Conservation (phyloP, 2,888 invertebrate genomes). For the Cistogaster globosa region DNA sequence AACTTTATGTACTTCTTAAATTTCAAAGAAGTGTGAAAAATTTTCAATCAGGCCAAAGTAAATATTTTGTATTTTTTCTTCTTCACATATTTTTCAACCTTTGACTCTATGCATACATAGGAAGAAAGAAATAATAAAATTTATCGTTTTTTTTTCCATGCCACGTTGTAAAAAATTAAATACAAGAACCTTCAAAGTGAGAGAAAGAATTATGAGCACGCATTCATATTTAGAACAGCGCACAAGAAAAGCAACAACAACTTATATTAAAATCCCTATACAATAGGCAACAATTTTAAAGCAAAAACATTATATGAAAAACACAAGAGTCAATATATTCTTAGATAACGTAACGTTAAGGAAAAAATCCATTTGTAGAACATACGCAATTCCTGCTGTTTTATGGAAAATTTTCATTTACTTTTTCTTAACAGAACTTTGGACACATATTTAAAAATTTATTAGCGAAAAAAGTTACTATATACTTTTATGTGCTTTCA, state of each 20-base stretch:
- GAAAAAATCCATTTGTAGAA: constrained; percentile 59
- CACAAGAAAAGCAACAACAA: constrained; percentile 23
- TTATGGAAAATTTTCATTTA: constrained; percentile 26
- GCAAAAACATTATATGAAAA: constrained; percentile 31
- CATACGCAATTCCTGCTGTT: constrained; percentile 66
- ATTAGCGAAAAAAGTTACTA: too few relatives aligned
- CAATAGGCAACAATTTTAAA: constrained; percentile 65
- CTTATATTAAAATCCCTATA: constrained; percentile 42
- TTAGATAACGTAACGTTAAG: constrained; percentile 36
- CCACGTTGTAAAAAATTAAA: constrained; percentile 38
- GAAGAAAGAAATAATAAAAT: constrained; percentile 59
- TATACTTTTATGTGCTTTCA: too few relatives aligned
- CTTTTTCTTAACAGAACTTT: constrained; percentile 3
- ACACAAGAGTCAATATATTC: constrained; percentile 32
- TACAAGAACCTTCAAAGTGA: constrained; percentile 62
- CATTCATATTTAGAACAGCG: constrained; percentile 55
- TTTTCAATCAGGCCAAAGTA: constrained; percentile 7
- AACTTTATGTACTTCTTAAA: not conserved
- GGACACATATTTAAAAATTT: too few relatives aligned
- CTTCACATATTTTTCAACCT: constrained; percentile 12
- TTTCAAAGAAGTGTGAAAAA: not conserved
- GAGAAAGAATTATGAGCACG: constrained; percentile 68
- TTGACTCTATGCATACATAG: constrained; percentile 18
- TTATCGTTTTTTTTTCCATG: constrained; percentile 62
- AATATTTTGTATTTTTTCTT: constrained; percentile 13